phyloP scores from a whole-genome alignment of 2,888 invertebrate genomes.

The Parascotia fuliginaria region DNA sequence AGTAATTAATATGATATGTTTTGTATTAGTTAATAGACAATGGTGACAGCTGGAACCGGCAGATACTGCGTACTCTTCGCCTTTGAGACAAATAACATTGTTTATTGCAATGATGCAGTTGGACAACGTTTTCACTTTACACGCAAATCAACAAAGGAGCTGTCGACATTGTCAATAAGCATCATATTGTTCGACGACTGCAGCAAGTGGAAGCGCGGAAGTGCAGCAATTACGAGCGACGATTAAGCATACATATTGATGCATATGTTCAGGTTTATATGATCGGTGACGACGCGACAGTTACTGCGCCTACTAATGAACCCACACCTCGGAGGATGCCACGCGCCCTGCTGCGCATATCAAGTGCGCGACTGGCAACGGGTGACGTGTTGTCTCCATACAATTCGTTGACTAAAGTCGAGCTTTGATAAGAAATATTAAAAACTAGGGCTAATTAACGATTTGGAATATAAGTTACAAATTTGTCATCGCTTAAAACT shows the following conservation, averaged over 20 bases:
- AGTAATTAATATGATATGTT: too few relatives aligned
- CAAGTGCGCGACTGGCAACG: too few relatives aligned
- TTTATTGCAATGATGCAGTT: not conserved
- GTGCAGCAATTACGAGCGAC: constrained; percentile 29
- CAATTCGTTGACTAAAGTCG: not conserved
- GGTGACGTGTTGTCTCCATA: not conserved
- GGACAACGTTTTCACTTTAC: not conserved
- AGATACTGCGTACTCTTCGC: too few relatives aligned
- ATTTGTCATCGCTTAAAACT: too few relatives aligned
- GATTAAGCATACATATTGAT: constrained; percentile 7
- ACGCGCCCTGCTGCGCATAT: constrained; percentile 9
- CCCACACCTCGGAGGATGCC: not conserved
- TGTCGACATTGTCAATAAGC: not conserved
- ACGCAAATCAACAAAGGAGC: not conserved
- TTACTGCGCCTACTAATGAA: not conserved
- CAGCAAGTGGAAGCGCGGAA: constrained; percentile 21
- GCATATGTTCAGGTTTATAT: not conserved
- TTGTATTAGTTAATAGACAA: too few relatives aligned
- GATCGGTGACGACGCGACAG: not conserved
- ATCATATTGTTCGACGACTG: not conserved
- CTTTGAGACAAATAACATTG: too few relatives aligned
- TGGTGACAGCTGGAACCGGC: too few relatives aligned
- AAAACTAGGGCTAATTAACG: too few relatives aligned
- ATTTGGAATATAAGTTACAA: too few relatives aligned
- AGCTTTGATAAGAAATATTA: too few relatives aligned